phyloP scores from a whole-genome alignment of 1,140 invertebrate species.

The Ditylenchus dipsaci region DNA sequence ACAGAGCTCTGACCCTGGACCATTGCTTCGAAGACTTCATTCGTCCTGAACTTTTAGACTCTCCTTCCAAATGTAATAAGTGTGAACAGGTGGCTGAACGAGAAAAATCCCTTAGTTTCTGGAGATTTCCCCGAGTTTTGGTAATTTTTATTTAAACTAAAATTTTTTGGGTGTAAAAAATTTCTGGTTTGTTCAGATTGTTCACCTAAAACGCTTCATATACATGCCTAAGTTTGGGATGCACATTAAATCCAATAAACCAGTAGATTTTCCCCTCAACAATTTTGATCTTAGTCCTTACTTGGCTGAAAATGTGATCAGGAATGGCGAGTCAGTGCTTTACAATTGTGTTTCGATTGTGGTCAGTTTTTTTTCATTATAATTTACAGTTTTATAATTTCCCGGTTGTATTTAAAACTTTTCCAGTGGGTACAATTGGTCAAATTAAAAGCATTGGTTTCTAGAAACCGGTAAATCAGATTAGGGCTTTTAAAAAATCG shows the following conservation, averaged over 20 bases:
- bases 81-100: constrained; percentile 5
- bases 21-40: constrained; percentile 16
- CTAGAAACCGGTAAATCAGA: no score
- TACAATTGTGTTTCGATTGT: constrained; percentile 19
- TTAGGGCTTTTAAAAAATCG: no score
- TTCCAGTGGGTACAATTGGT: no score
- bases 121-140: constrained; percentile 10
- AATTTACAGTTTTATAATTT: no score
- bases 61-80: constrained; percentile 9
- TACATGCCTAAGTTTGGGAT: constrained; percentile 65
- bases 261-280: constrained; percentile 77
- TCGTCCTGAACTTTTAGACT: background rate
- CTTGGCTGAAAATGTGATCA: constrained; percentile 64
- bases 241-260: constrained; percentile 88
- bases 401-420: no score
- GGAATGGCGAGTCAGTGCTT: background rate
- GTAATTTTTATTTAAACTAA: no score
- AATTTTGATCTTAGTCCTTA: constrained; percentile 77
- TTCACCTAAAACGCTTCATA: constrained; percentile 83
- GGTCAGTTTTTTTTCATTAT: background rate
- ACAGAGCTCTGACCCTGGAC: background rate
- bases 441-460: no score
- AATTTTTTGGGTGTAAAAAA: no score
- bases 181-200: constrained; percentile 66
- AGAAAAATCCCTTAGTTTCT: constrained; percentile 13